Evolutionary conservation across 2,797 vertebrate species (phyloP), one percentile per base, ranked within the genome.

Genomic region (Pteronotus mesoamericanus): DNA sequence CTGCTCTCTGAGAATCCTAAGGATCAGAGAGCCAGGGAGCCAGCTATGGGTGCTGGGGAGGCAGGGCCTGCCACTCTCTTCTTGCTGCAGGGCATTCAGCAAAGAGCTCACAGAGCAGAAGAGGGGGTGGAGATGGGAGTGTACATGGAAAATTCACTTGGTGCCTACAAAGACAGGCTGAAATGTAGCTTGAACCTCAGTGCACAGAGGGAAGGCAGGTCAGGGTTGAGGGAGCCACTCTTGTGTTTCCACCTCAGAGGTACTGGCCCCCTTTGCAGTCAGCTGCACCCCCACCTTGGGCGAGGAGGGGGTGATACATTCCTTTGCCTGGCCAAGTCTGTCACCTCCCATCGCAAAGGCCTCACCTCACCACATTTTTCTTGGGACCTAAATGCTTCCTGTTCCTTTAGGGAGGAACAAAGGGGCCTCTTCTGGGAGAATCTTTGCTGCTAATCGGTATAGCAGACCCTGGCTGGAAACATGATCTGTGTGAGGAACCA

Each of bases 381-480:
- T 91, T 74, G 83, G 42, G 39, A 53, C n/a, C 79, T 77, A 71
- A 90, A 92, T 93, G 80, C 44, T 94, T 94, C 78, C 90, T 89
- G 77, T 89, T 82, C 24, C 72, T 82, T 88, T 64, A 68, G 72
- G 26, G 61, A 86, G 86, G 39, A 29, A 59, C 29, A 57, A 72
- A 6, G 16, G 32, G 37, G 59, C 86, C 92, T 83, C 44, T 89
- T 87, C 68, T 91, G 91, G 46, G 80, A 91, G 83, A 92, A 9
- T 90, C 39, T 90, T 91, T 83, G 84, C 74, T 42, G 89, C 84
- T 96, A 89, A 94, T 96, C 92, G 94, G 51, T 96, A 57, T 80
- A 93, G 72, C 96, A 97, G 96, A 87, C 75, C 66, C 79, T 87
- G 86, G 29, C 48, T 94, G 77, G 96, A 96, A 95, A 95, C 80